These are phyloP conservation scores for Albula glossodonta DNA, from an alignment of 2,113 vertebrate genomes.

Conservation along the genomic window DNA sequence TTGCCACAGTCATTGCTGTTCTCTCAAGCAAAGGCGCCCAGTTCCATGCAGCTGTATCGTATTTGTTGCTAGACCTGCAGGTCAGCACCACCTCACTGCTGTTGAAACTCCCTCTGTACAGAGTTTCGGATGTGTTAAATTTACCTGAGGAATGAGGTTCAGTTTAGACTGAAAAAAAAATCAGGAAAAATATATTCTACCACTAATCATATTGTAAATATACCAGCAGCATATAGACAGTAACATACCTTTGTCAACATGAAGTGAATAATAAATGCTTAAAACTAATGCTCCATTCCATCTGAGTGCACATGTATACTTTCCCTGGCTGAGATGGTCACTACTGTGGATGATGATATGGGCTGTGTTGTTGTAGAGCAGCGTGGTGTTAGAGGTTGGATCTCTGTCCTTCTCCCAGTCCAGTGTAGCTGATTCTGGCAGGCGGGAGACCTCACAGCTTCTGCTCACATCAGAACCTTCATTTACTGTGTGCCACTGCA, in stretches of 20 bases:
- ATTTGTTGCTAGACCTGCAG: not conserved
- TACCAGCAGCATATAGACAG: not conserved
- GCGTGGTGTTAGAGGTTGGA: conserved; percentile 28
- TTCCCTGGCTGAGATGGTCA: not conserved
- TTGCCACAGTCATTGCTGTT: not conserved
- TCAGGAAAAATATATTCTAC: not conserved
- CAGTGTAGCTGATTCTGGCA: conserved; percentile 29
- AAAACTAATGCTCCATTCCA: not conserved
- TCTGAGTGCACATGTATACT: not conserved
- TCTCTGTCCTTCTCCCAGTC: conserved; percentile 30
- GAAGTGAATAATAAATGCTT: not conserved
- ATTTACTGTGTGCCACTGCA: not conserved
- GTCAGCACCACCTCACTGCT: conserved; percentile 23
- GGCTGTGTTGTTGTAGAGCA: conserved; percentile 36
- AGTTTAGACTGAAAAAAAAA: not conserved
- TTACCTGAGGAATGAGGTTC: not conserved
- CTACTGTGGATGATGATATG: conserved; percentile 35
- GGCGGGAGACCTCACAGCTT: conserved; percentile 20
- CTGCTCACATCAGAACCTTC: conserved; percentile 36
- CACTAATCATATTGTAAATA: too few relatives aligned
- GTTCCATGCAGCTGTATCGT: not conserved
- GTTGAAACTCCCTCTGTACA: conserved; percentile 33
- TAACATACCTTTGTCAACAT: not conserved
- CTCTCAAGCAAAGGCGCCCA: not conserved
- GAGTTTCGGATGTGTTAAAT: not conserved